These are phyloP conservation scores for Melanotaenia duboulayi DNA, from an alignment of 2,113 vertebrate genomes.

Conservation along the genomic window DNA sequence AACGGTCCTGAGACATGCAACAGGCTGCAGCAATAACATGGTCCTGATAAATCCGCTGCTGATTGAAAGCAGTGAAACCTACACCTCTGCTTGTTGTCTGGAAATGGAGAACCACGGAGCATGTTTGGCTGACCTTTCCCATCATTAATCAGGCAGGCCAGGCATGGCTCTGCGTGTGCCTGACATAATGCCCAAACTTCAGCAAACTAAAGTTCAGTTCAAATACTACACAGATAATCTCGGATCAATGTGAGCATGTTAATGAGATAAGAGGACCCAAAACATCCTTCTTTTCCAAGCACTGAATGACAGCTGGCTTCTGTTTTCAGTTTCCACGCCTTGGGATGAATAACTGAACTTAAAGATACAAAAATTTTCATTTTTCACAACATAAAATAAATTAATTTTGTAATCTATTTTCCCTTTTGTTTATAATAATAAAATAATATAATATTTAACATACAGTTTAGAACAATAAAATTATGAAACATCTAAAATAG, in stretches of 20 bases:
- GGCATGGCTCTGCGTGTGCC: conserved; percentile 40
- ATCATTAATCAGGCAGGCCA: conserved; percentile 66
- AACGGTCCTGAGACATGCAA: conserved; percentile 23
- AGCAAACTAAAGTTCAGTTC: conserved; percentile 40
- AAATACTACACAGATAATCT: conserved; percentile 52
- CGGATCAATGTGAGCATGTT: conserved; percentile 61
- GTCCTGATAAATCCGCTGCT: conserved; percentile 58
- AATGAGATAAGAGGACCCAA: conserved; percentile 51
- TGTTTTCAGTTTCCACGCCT: neutral
- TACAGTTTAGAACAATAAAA: conserved; percentile 7
- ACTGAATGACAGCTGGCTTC: conserved; percentile 9
- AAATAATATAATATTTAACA: conserved; percentile 39
- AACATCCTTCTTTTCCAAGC: conserved; percentile 30
- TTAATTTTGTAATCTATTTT: conserved; percentile 28
- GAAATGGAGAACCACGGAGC: conserved; percentile 55
- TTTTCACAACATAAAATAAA: neutral
- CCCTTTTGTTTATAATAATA: conserved; percentile 10
- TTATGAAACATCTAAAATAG: conserved; percentile 13
- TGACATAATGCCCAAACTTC: conserved; percentile 56
- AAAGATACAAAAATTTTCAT: neutral
- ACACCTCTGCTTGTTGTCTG: conserved; percentile 70
- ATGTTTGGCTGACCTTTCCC: conserved; percentile 68
- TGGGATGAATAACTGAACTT: conserved; percentile 1
- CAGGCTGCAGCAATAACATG: conserved; percentile 1
- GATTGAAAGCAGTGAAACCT: conserved; percentile 77